These are phyloP conservation scores for Poecilobothrus nobilitatus DNA, from an alignment of 2,888 invertebrate genomes.

Conservation along the genomic window DNA sequence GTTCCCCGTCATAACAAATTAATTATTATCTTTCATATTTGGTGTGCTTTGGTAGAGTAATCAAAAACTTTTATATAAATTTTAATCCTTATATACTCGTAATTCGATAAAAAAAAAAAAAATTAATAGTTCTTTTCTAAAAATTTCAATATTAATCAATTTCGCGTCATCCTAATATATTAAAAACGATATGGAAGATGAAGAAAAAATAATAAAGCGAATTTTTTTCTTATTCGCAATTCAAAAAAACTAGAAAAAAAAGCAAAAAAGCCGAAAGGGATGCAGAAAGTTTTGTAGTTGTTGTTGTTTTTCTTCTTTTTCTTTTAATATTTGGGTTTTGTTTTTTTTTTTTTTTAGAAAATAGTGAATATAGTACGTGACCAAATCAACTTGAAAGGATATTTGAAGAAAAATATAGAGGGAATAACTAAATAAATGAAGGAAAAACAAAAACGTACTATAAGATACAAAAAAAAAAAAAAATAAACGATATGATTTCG, in stretches of 20 bases:
- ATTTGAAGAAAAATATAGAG: neutral
- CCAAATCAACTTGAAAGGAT: constrained; percentile 12
- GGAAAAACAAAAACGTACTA: too few species aligned
- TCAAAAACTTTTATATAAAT: too few species aligned
- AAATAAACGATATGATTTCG: too few species aligned
- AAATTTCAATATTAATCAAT: too few species aligned
- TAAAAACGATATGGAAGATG: neutral
- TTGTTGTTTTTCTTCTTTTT: neutral
- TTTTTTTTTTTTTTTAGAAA: neutral
- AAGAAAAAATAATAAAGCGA: neutral
- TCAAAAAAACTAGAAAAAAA: too few species aligned
- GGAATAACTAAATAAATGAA: neutral
- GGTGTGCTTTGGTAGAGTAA: too few species aligned
- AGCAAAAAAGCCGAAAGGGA: neutral
- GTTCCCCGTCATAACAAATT: too few species aligned
- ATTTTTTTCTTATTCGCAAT: neutral
- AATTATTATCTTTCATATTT: too few species aligned
- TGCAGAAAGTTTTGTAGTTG: neutral
- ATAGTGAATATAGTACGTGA: constrained; percentile 11
- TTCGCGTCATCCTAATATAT: neutral
- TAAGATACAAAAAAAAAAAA: too few species aligned
- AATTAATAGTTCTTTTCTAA: too few species aligned
- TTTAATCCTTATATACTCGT: too few species aligned
- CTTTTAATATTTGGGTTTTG: neutral
- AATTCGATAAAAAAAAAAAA: too few species aligned